These are phyloP conservation scores for Phalangium opilio DNA, from an alignment of 2,888 invertebrate genomes.

Conservation along the genomic window DNA sequence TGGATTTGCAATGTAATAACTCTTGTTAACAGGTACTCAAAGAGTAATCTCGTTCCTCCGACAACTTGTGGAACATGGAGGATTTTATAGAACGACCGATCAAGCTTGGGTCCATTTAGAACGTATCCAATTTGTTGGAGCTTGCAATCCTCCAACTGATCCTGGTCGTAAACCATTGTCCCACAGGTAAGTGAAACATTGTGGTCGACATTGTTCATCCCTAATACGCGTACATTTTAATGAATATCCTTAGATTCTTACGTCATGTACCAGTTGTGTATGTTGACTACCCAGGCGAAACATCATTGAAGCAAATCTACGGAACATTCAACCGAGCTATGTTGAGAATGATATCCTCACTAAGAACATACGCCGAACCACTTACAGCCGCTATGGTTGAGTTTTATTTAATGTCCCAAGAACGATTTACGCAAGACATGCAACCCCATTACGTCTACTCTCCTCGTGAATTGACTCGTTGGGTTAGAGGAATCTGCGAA, in stretches of 20 bases:
- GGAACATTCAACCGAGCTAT: constrained; percentile 97
- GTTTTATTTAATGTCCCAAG: constrained; percentile 90
- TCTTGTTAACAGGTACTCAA: constrained; percentile 42
- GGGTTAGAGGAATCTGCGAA: constrained; percentile 98
- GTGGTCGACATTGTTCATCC: neutral
- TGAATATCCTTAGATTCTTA: constrained; percentile 33
- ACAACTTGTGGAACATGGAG: constrained; percentile 87
- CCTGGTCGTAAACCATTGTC: constrained; percentile 93
- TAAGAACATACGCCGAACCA: constrained; percentile 87
- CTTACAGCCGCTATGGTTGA: constrained; percentile 98
- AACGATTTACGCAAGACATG: constrained; percentile 98
- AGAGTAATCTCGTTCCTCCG: constrained; percentile 97
- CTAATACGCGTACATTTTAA: neutral
- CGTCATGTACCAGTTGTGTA: constrained; percentile 97
- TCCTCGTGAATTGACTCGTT: constrained; percentile 92
- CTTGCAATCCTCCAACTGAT: constrained; percentile 99
- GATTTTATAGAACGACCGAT: constrained; percentile 38
- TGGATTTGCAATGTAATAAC: neutral
- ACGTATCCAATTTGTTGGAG: constrained; percentile 97
- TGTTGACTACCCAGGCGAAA: constrained; percentile 97
- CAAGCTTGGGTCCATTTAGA: constrained; percentile 88
- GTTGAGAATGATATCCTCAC: constrained; percentile 78
- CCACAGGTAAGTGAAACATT: constrained; percentile 45
- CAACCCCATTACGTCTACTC: constrained; percentile 99
- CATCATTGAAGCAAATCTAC: constrained; percentile 90